Evolutionary conservation across 2,113 vertebrate species (phyloP).

Genomic region (Passerina amoena): DNA sequence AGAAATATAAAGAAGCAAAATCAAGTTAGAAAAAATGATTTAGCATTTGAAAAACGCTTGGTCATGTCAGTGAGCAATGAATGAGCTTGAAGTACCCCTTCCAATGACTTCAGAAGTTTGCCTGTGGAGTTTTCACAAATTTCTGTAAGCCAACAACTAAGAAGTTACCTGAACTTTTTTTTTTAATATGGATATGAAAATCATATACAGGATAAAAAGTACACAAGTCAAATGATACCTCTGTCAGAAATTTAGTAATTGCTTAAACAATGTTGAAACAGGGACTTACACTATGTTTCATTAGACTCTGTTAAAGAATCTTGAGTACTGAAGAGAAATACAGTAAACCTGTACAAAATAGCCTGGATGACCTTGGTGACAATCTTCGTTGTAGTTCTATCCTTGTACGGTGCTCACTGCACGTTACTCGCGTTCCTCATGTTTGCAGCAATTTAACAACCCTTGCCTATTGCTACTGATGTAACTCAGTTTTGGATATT

Average conservation of each 20-base stretch:
- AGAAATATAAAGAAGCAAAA: not conserved
- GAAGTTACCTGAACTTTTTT: not conserved
- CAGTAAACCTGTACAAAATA: not conserved
- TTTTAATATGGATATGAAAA: not conserved
- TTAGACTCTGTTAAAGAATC: not conserved
- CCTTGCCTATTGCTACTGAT: not conserved
- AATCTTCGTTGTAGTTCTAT: accelerated
- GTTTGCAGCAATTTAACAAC: not conserved
- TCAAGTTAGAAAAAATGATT: not conserved
- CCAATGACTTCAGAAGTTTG: not conserved
- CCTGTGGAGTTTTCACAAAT: not conserved
- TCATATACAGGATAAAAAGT: not conserved
- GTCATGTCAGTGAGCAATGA: not conserved
- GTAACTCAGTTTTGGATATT: not conserved
- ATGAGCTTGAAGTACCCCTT: not conserved
- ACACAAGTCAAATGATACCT: not conserved
- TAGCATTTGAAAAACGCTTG: not conserved
- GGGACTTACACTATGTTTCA: not conserved
- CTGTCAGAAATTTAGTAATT: not conserved
- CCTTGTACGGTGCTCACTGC: not conserved
- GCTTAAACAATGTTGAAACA: not conserved
- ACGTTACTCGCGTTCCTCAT: accelerated
- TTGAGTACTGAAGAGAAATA: not conserved
- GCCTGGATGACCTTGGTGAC: not conserved
- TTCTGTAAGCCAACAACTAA: not conserved